A percentile compares a stretch with the other conserved stretches of the same genome.
Conservation (phyloP, 2,113 vertebrate species). For the Ochotona princeps region DNA sequence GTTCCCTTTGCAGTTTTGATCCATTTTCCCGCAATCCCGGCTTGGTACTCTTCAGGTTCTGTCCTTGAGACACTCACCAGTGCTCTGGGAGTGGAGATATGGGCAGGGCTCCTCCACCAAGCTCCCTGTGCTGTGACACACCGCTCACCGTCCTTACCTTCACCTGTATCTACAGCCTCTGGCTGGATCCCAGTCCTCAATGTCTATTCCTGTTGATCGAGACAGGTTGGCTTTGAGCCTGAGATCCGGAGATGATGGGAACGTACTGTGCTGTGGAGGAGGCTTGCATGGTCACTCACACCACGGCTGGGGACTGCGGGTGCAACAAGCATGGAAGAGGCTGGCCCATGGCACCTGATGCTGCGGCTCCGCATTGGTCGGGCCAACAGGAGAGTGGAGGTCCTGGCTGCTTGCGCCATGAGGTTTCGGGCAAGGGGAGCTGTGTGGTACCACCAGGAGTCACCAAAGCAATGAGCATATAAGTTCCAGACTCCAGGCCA, state of each 20-base stretch:
- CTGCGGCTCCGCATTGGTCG: no score
- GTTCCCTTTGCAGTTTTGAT: background rate
- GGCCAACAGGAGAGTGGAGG: fast-evolving
- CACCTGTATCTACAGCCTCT: background rate
- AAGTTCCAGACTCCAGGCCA: fast-evolving
- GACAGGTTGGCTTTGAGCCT: background rate
- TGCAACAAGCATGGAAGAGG: fast-evolving
- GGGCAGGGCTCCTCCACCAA: background rate
- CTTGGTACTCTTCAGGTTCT: background rate
- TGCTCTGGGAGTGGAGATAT: fast-evolving
- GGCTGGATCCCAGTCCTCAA: background rate
- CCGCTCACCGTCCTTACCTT: no score
- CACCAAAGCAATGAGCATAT: fast-evolving
- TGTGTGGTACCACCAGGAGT: fast-evolving
- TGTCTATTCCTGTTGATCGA: background rate
- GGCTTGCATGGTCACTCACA: background rate
- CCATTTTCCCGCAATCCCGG: no score
- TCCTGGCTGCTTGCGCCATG: fast-evolving
- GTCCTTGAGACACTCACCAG: background rate
- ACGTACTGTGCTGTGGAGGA: no score
- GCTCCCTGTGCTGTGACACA: no score
- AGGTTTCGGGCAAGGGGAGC: fast-evolving
- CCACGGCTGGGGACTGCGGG: no score
- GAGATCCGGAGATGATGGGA: background rate
- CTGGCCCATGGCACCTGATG: fast-evolving